Conservation (phyloP, 2,113 vertebrate species). For the Artemisiospiza belli region DNA sequence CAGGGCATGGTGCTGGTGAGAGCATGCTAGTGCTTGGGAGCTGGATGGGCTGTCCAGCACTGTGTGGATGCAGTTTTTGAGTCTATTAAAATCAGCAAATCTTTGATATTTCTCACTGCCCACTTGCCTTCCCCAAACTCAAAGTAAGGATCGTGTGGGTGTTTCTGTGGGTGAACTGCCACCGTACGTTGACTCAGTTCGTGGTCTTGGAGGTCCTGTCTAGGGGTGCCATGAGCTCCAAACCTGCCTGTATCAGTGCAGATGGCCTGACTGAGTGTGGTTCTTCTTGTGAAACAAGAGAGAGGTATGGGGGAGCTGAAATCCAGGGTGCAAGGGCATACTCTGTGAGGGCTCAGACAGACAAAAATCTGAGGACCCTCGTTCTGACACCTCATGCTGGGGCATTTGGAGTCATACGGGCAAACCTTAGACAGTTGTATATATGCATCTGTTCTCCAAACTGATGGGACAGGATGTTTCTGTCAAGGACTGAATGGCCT, state of each 20-base stretch:
- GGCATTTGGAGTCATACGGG: not conserved
- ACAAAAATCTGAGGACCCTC: not conserved
- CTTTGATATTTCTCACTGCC: not conserved
- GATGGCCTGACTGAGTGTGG: not conserved
- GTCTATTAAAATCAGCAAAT: not conserved
- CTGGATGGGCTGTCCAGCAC: not conserved
- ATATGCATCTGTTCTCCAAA: not conserved
- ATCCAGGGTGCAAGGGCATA: not conserved
- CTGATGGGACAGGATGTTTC: fast-evolving
- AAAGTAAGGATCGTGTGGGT: not conserved
- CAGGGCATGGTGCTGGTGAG: not conserved
- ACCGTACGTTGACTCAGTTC: no score
- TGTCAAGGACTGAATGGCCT: not conserved
- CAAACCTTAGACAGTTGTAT: not conserved
- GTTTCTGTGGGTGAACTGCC: not conserved
- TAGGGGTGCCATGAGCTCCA: not conserved
- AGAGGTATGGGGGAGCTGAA: not conserved
- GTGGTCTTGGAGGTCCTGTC: not conserved
- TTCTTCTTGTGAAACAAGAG: not conserved
- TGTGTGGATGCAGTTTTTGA: not conserved
- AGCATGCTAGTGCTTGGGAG: fast-evolving
- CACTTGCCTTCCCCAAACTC: not conserved
- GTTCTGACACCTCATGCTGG: not conserved
- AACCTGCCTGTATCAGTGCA: not conserved
- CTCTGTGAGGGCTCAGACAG: not conserved